These are phyloP conservation scores for Meliscaeva auricollis DNA, from an alignment of 2,888 invertebrate genomes.

Conservation along the genomic window DNA sequence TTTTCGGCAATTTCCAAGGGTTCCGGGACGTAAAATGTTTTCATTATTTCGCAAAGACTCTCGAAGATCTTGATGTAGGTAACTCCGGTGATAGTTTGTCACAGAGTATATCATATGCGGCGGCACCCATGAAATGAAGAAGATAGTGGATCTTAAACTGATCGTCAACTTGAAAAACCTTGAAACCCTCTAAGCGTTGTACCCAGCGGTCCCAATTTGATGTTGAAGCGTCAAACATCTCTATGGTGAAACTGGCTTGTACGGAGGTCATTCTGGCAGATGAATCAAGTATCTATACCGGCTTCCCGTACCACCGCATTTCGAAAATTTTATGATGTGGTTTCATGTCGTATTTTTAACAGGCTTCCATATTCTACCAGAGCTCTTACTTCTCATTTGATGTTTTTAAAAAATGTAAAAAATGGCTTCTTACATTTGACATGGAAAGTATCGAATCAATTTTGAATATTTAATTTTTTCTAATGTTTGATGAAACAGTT, in stretches of 20 bases:
- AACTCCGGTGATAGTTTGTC: not conserved
- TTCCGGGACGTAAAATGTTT: not conserved
- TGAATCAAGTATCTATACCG: no score
- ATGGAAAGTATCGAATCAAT: no score
- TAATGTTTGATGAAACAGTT: no score
- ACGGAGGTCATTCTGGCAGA: no score
- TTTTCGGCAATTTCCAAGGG: constrained; percentile 3
- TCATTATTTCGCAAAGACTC: not conserved
- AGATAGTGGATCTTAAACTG: not conserved
- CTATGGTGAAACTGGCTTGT: constrained; percentile 1
- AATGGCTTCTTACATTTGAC: no score
- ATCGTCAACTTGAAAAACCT: not conserved
- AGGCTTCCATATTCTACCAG: no score
- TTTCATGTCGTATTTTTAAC: no score
- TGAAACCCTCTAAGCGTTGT: constrained; percentile 12
- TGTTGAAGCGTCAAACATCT: not conserved
- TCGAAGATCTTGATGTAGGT: constrained; percentile 3
- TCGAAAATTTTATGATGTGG: no score
- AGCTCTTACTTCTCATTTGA: no score
- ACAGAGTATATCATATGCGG: constrained; percentile 16
- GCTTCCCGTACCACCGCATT: no score
- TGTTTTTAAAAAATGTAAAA: no score
- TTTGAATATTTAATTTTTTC: no score
- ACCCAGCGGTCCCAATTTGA: constrained; percentile 30
- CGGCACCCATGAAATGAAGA: constrained; percentile 25